Conservation (phyloP, 2,888 invertebrate species). For the Dorcus hopei region DNA sequence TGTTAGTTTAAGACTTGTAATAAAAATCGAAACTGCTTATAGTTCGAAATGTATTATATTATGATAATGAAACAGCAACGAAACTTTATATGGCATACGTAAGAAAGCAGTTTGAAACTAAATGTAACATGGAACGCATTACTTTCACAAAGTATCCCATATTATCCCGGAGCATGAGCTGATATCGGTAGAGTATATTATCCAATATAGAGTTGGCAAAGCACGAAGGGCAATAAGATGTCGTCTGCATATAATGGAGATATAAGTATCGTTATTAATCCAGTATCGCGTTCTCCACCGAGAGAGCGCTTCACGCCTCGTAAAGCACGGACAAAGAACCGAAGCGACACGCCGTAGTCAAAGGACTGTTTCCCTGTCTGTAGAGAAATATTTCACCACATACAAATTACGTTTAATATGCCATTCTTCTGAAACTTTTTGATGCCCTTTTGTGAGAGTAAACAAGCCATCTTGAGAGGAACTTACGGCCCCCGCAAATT, state of each 20-base stretch:
- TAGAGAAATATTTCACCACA: background rate
- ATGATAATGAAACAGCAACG: no score
- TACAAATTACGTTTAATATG: conserved; percentile 2
- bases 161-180: no score
- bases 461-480: conserved; percentile 1
- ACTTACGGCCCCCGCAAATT: conserved; percentile 2
- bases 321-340: conserved; percentile 37
- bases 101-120: no score
- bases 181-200: no score
- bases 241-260: conserved; percentile 36
- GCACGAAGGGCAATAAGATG: conserved; percentile 31
- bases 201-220: no score
- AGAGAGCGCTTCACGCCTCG: conserved; percentile 38
- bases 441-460: conserved; percentile 2
- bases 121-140: no score
- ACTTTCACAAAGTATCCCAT: no score
- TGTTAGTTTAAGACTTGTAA: no score
- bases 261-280: conserved; percentile 40
- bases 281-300: conserved; percentile 30
- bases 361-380: no score
- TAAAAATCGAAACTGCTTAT: no score
- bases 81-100: no score
- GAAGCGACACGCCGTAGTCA: conserved; percentile 12
- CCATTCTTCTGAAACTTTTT: conserved; percentile 2
- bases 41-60: no score